Evolutionary conservation across 2,113 vertebrate species (phyloP).

Genomic region (Gobius niger): DNA sequence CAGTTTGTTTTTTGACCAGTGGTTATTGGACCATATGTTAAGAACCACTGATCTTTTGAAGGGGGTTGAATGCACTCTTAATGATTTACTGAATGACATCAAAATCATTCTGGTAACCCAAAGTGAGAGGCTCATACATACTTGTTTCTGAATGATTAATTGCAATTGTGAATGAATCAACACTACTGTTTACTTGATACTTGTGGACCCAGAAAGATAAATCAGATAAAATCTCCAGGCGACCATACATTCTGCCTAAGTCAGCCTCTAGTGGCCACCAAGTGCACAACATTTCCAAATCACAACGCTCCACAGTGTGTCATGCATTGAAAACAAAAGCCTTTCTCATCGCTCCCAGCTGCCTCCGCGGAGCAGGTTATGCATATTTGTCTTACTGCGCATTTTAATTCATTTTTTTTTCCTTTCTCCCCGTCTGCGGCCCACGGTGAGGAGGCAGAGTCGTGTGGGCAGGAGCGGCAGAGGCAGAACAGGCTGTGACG

Average conservation of each 20-base stretch:
- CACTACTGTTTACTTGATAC: too few relatives aligned
- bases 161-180: too few relatives aligned
- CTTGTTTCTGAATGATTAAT: too few relatives aligned
- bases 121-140: too few relatives aligned
- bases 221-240: too few relatives aligned
- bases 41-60: too few relatives aligned
- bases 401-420: background rate
- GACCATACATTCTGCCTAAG: background rate
- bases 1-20: too few relatives aligned
- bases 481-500: slow-evolving; percentile 33
- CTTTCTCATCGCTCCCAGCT: background rate
- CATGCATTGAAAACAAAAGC: background rate
- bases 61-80: too few relatives aligned
- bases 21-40: too few relatives aligned
- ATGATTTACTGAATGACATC: too few relatives aligned
- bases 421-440: background rate
- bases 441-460: slow-evolving; percentile 12
- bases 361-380: background rate
- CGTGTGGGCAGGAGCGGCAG: slow-evolving; percentile 36
- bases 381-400: background rate
- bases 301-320: background rate
- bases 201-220: too few relatives aligned
- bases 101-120: too few relatives aligned
- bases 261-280: slow-evolving; percentile 44
- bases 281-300: slow-evolving; percentile 1